Base-by-base conservation (phyloP, 2,797 vertebrate species). In the Myripristis murdjan region DNA sequence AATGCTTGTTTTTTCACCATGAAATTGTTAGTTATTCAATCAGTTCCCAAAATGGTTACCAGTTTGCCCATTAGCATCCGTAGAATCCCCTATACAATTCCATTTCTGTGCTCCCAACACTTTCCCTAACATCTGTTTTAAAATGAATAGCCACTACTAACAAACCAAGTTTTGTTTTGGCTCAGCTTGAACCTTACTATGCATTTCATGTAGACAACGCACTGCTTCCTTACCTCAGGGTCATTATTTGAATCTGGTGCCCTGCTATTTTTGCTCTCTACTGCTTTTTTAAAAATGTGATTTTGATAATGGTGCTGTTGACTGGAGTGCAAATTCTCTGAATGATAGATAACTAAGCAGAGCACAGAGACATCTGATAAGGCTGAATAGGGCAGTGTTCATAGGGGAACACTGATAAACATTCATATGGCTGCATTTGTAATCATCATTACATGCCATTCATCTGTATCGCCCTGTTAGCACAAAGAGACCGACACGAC, bases 401-500 rank as follows among this genome's bases (percentile, higher is more conserved):
- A 43, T 44, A 15, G 26, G 39, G 20, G 54, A 41, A 46, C 63
- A 81, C 82, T 60, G 70, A 86, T 75, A 78, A 66, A 64, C 52
- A 67, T 88, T 87, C 62, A 77, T 79, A 82, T 65, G 84, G 82
- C 77, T 75, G 69, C 69, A 63, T 35, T 58, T 54, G 83, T 83
- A 79, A 79, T 85, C 81, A 54, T 76, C 75, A 78, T 79, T 75
- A 70, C 62, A 59, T 18, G 64, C 67, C 53, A 64, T 65, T 79
- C 53, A 59, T 49, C 44, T 54, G 78, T 75, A 62, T 71, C 51
- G 31, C 16, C 23, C 35, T 3, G 4, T 55, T 37, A 63, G 51
- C 80, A 69, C 20, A 39, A 9, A 1, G 20, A 62, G 37, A 60
- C 39, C 22, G 31, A 58, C 6, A 1, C 62, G 16, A 60, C 61